phyloP scores from a whole-genome alignment of 2,888 invertebrate species.

The Agrotis ipsilon region DNA sequence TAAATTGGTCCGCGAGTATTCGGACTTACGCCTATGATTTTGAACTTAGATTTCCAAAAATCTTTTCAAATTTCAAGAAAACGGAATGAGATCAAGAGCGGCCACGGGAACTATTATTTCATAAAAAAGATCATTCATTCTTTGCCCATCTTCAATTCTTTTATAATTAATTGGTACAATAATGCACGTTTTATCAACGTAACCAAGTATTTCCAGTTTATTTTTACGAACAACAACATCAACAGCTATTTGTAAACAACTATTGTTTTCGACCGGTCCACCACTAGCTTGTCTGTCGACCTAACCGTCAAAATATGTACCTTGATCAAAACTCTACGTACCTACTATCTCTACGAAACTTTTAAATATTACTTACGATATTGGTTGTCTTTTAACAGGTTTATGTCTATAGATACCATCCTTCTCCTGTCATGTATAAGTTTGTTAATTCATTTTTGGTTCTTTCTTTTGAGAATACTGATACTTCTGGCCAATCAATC shows the following conservation, averaged over 20 bases:
- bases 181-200: neutral
- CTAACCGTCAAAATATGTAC: slow-evolving; percentile 9
- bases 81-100: no score
- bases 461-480: neutral
- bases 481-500: neutral
- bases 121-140: neutral
- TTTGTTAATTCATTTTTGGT: neutral
- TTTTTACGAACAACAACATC: slow-evolving; percentile 43
- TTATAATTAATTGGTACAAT: neutral
- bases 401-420: neutral
- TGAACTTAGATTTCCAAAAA: no score
- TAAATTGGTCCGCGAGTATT: no score
- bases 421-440: neutral
- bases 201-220: slow-evolving; percentile 48
- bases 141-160: neutral
- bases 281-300: slow-evolving; percentile 16
- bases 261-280: slow-evolving; percentile 34
- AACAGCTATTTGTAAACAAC: slow-evolving; percentile 49
- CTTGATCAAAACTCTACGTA: neutral
- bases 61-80: no score
- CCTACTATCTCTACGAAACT: neutral
- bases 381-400: neutral
- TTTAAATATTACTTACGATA: neutral
- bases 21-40: no score
- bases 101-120: no score